Percentiles rank a stretch among this genome's conserved stretches.
Evolutionary conservation across 1,140 invertebrate genomes (phyloP).

Genomic region (Sinonovacula constricta): DNA sequence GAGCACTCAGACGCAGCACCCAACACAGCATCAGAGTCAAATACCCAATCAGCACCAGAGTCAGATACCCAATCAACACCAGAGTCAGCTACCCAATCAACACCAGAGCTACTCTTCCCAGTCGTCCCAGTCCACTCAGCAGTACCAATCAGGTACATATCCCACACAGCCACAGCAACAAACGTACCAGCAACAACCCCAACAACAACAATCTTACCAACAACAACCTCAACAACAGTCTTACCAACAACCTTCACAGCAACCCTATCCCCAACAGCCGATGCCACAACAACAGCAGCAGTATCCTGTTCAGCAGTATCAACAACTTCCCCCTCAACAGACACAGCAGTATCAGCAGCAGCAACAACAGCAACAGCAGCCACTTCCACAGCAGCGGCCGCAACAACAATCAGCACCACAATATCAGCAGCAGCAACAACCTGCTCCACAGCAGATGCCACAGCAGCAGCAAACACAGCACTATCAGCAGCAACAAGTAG

Average conservation of each 20-base stretch:
- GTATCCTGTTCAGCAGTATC: background rate
- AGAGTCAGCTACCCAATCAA: background rate
- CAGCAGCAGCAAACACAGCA: constrained; percentile 5
- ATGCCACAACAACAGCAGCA: background rate
- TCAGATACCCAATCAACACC: constrained; percentile 11
- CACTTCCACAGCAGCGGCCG: constrained; percentile 14
- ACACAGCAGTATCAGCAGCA: constrained; percentile 16
- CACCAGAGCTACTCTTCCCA: background rate
- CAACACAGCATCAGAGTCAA: background rate
- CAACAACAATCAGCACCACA: constrained; percentile 7
- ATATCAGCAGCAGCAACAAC: constrained; percentile 20
- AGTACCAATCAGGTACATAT: background rate
- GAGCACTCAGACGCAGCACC: background rate
- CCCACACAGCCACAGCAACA: constrained; percentile 25
- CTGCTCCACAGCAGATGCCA: background rate
- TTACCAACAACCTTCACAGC: constrained; percentile 13
- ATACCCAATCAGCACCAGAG: background rate
- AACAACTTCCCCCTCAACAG: too few relatives aligned
- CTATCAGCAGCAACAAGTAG: background rate
- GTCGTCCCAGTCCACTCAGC: background rate
- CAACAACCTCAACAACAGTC: constrained; percentile 10
- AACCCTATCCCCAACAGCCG: constrained; percentile 14
- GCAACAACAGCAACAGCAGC: constrained; percentile 27
- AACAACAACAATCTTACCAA: background rate
- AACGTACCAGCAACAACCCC: constrained; percentile 13